Evolutionary conservation across 2,888 invertebrate species (phyloP).

Genomic region (Monoplex corrugatus): DNA sequence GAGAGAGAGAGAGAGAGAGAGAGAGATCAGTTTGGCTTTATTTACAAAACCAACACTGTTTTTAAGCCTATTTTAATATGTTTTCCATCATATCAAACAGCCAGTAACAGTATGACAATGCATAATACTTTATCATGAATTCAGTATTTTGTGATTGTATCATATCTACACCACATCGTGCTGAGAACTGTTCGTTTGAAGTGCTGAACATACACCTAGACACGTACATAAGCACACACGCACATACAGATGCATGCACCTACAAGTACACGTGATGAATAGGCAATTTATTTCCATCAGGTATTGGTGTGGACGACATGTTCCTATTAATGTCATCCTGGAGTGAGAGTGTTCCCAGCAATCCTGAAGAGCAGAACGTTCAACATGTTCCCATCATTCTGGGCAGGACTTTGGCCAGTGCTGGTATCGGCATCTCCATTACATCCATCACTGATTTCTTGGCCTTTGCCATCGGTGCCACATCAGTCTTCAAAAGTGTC

Average conservation of each 20-base stretch:
- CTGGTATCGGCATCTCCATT: slow-evolving; percentile 65
- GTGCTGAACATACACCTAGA: no score
- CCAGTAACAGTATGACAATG: no score
- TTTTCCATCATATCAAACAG: not conserved
- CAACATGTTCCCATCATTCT: slow-evolving; percentile 57
- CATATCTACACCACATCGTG: not conserved
- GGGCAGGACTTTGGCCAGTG: slow-evolving; percentile 62
- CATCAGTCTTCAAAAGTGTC: slow-evolving; percentile 63
- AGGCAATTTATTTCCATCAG: slow-evolving; percentile 48
- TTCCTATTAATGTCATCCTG: slow-evolving; percentile 64
- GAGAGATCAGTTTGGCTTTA: not conserved
- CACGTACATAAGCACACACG: no score
- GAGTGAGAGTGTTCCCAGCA: slow-evolving; percentile 48
- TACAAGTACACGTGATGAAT: no score
- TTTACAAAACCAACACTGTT: not conserved
- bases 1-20: not conserved
- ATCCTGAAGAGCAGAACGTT: not conserved
- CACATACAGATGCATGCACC: not conserved
- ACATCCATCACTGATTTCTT: slow-evolving; percentile 38
- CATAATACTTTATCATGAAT: no score
- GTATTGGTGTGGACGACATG: slow-evolving; percentile 67
- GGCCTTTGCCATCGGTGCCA: slow-evolving; percentile 63
- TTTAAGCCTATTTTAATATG: not conserved
- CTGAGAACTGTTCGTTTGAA: not conserved
- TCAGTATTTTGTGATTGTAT: no score